Base-by-base conservation (phyloP, 2,797 vertebrate genomes). In the Novumbra hubbsi region DNA sequence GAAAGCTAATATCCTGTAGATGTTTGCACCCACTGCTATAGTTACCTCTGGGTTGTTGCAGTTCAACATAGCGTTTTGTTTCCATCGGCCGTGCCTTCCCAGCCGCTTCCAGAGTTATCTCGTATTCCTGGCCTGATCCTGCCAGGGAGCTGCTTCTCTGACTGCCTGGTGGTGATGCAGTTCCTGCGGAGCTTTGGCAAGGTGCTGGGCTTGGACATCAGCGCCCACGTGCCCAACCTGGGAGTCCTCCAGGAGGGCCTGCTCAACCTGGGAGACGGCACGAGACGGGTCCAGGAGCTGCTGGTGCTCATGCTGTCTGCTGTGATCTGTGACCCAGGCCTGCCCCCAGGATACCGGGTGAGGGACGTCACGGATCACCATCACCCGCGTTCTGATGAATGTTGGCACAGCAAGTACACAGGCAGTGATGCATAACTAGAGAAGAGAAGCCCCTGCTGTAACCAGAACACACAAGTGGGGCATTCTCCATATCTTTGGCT, bases 81-180 rank as follows among this genome's bases (percentile, higher is more conserved):
- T 49, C 6, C 76, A 66, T 83, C 12, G 1, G 0, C 4, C 34
- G 8, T 7, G 34, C 34, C 34, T 78, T 81, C 83, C 2, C 84
- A 99, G 97, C 89, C 94, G 81, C 94, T 99, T 82, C 97, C 98
- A 78, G 95, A 94, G 74, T 85, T 98, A 78, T 91, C 93, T 66
- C 94, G 91, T 73, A 94, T 98, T 70, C 93, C 94, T n/a, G 97
- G 97, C 76, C 94, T 99, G 24, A 89, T 97, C 76, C 90, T 99
- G 11, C 87, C 94, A 2, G 95, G 95, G 74, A 92, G 85, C 80
- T 92, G 95, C 0, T 96, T 98, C 90, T 96, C 96, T 0, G 93
- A 98, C 81, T 98, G 96, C 83, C 94, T 99, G 72, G 97, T 97
- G 96, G 94, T 97, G 79, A 88, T 98, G 76, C 96, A 99, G 90